These are phyloP conservation scores for Sylvilagus bachmani DNA, from an alignment of 2,113 vertebrate species.

Conservation along the genomic window DNA sequence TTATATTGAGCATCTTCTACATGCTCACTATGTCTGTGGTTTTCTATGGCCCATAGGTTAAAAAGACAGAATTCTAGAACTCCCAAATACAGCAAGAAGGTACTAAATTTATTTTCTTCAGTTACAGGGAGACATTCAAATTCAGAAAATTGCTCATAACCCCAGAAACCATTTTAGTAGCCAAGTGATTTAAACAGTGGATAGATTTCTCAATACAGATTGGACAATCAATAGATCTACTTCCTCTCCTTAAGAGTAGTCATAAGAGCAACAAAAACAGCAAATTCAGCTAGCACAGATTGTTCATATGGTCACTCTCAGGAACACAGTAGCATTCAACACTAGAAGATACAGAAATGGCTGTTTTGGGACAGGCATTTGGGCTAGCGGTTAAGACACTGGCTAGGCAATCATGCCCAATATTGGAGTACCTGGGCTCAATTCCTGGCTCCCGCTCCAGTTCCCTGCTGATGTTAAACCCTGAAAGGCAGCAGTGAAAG, in stretches of 20 bases:
- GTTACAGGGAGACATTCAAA: constrained; percentile 30
- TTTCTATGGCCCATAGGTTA: background rate
- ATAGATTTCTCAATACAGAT: background rate
- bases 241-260: background rate
- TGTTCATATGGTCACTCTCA: background rate
- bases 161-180: constrained; percentile 14
- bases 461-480: no score
- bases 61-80: background rate
- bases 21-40: background rate
- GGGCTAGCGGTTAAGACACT: no score
- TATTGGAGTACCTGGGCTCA: no score
- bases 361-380: background rate
- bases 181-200: constrained; percentile 11
- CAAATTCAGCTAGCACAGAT: background rate
- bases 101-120: constrained; percentile 29
- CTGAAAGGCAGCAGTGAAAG: no score
- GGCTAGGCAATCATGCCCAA: no score
- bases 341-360: constrained; percentile 19
- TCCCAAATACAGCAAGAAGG: constrained; percentile 1
- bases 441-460: no score
- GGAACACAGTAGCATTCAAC: background rate
- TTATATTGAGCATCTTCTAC: background rate
- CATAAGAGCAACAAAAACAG: background rate
- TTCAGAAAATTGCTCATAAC: constrained; percentile 12
- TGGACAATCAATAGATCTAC: background rate